phyloP scores from a whole-genome alignment of 2,797 vertebrate genomes.

The Simalia tracyae region DNA sequence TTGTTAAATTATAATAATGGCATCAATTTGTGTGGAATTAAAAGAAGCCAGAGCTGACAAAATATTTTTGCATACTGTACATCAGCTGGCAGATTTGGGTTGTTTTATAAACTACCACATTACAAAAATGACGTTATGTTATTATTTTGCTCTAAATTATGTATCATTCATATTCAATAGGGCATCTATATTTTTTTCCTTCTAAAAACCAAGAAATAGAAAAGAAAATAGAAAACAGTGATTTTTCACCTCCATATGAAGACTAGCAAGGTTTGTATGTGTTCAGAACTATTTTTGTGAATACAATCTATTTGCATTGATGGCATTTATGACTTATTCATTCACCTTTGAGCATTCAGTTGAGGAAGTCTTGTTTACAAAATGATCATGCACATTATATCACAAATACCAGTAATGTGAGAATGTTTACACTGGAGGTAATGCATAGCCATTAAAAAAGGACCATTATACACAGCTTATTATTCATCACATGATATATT shows the following conservation, averaged over 20 bases:
- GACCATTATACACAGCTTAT: neutral
- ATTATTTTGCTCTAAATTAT: neutral
- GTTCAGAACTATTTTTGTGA: conserved; percentile 1
- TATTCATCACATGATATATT: conserved; percentile 18
- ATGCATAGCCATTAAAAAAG: conserved; percentile 5
- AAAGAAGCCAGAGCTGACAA: neutral
- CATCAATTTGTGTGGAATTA: neutral
- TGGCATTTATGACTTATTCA: conserved; percentile 35
- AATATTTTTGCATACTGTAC: neutral
- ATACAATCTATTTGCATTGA: conserved; percentile 16
- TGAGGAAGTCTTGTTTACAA: conserved; percentile 32
- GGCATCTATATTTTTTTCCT: neutral
- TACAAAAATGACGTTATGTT: neutral
- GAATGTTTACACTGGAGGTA: conserved; percentile 14
- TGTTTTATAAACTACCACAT: neutral
- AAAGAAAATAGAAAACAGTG: neutral
- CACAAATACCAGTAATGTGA: conserved; percentile 23
- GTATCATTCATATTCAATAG: neutral
- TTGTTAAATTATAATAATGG: neutral
- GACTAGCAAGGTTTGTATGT: neutral
- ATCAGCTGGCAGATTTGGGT: neutral
- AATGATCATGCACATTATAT: conserved; percentile 25
- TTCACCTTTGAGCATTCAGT: conserved; percentile 35
- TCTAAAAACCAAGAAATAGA: neutral
- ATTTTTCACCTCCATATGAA: neutral